Evolutionary conservation across 2,888 invertebrate species (phyloP).

Genomic region (Tholera decimalis): DNA sequence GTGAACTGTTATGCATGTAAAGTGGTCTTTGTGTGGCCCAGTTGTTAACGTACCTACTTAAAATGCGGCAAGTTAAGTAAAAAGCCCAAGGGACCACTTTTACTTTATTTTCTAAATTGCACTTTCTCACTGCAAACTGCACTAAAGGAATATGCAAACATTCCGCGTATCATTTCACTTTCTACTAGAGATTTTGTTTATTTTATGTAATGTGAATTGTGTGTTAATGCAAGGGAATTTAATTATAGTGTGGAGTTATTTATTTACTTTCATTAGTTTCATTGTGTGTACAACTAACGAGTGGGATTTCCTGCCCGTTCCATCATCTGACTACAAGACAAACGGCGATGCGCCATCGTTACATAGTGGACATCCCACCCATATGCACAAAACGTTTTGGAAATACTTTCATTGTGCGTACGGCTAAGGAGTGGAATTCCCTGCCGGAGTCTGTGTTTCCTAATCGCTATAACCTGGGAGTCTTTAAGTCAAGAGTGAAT

Average conservation of each 20-base stretch:
- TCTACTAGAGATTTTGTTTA: constrained; percentile 44
- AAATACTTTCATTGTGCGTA: background rate
- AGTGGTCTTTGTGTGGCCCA: constrained; percentile 29
- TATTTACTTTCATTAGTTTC: background rate
- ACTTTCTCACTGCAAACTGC: constrained; percentile 54
- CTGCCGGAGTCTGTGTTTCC: too few relatives aligned
- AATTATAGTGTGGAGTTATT: constrained; percentile 2
- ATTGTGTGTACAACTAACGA: too few relatives aligned
- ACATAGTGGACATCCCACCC: background rate
- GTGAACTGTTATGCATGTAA: constrained; percentile 38
- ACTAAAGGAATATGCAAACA: constrained; percentile 42
- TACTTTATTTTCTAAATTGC: constrained; percentile 60
- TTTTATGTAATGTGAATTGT: constrained; percentile 30
- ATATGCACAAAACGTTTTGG: background rate
- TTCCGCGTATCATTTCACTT: constrained; percentile 51
- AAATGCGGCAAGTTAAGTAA: constrained; percentile 26
- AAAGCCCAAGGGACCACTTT: constrained; percentile 60
- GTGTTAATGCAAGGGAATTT: background rate
- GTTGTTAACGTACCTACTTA: constrained; percentile 36
- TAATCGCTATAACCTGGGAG: background rate
- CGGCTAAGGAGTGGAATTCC: too few relatives aligned
- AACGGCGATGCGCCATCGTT: too few relatives aligned
- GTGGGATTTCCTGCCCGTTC: too few relatives aligned
- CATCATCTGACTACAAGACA: too few relatives aligned
- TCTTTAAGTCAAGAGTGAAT: too few relatives aligned